Conservation (phyloP, 2,113 vertebrate species). For the Myiagra hebetior region DNA sequence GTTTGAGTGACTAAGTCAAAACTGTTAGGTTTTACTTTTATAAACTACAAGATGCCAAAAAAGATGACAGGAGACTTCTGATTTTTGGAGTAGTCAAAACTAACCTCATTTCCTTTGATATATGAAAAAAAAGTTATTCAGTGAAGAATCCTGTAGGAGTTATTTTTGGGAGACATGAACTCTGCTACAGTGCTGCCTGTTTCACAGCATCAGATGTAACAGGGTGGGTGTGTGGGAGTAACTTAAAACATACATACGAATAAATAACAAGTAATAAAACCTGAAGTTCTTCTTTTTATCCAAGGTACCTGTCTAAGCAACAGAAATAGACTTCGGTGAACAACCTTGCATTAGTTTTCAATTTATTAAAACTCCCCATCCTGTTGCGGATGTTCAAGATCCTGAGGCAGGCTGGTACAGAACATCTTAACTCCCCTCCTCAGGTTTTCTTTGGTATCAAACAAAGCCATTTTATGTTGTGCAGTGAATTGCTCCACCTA, state of each 20-base stretch:
- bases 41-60: neutral
- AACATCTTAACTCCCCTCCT: neutral
- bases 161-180: neutral
- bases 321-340: neutral
- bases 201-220: neutral
- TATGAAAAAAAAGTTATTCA: neutral
- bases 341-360: neutral
- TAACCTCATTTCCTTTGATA: neutral
- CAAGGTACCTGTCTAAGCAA: neutral
- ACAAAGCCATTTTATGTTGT: rapidly evolving
- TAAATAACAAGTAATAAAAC: neutral
- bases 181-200: neutral
- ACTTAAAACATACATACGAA: neutral
- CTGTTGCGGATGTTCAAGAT: neutral
- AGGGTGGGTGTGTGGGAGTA: neutral
- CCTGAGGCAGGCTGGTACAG: neutral
- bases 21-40: neutral
- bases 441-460: neutral
- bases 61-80: neutral
- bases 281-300: neutral
- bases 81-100: neutral
- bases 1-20: neutral
- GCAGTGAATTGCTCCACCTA: neutral
- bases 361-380: neutral
- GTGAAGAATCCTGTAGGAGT: neutral